These are phyloP conservation scores for Synergus japonicus DNA, from an alignment of 2,888 invertebrate species.

Conservation along the genomic window DNA sequence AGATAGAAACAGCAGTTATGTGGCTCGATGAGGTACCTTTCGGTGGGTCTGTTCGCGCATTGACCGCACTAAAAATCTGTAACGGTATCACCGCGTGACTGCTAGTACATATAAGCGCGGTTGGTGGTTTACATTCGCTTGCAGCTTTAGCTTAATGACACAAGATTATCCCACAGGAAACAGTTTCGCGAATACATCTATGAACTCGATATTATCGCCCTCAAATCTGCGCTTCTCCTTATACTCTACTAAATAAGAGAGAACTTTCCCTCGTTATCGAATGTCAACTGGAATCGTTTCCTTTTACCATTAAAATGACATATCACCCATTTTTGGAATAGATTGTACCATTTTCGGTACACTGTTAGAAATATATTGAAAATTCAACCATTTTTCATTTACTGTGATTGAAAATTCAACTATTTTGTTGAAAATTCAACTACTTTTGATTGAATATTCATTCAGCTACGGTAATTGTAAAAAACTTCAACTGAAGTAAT, in stretches of 20 bases:
- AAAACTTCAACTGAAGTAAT: too few relatives aligned
- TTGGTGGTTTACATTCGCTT: conserved; percentile 40
- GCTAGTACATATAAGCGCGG: background rate
- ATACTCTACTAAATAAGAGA: background rate
- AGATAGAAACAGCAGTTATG: background rate
- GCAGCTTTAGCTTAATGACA: conserved; percentile 30
- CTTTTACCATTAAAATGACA: background rate
- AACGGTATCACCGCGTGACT: conserved; percentile 35
- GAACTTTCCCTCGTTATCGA: conserved; percentile 36
- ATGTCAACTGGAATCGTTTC: conserved; percentile 21
- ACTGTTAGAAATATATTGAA: too few relatives aligned
- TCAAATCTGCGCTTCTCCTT: conserved; percentile 26
- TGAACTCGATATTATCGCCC: conserved; percentile 29
- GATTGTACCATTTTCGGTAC: background rate
- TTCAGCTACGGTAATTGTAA: too few relatives aligned
- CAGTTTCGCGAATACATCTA: conserved; percentile 19
- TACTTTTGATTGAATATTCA: too few relatives aligned
- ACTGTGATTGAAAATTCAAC: too few relatives aligned
- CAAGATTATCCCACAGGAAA: conserved; percentile 29
- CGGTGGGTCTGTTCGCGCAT: conserved; percentile 25
- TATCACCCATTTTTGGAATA: conserved; percentile 1
- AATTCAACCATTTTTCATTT: too few relatives aligned
- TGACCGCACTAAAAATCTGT: conserved; percentile 36
- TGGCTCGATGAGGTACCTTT: conserved; percentile 5
- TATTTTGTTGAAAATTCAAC: too few relatives aligned